These are phyloP conservation scores for Pseudanteris insignis DNA, from an alignment of 2,888 invertebrate genomes.

Conservation along the genomic window DNA sequence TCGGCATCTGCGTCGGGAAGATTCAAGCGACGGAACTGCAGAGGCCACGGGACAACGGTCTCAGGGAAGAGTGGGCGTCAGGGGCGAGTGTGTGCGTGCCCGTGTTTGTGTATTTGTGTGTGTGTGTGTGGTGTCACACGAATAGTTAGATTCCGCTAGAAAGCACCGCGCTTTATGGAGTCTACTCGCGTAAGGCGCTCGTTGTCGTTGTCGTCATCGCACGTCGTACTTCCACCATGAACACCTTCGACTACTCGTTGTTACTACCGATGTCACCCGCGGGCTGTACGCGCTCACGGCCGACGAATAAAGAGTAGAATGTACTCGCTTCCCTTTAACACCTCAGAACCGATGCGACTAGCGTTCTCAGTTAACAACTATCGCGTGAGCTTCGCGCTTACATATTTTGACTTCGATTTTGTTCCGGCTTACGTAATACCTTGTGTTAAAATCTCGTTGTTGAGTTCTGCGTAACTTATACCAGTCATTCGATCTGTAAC, in stretches of 20 bases:
- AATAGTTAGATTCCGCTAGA: constrained; percentile 40
- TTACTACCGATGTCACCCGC: constrained; percentile 40
- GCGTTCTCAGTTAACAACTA: constrained; percentile 24
- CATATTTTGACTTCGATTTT: constrained; percentile 25
- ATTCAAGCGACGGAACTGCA: constrained; percentile 47
- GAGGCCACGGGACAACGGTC: constrained; percentile 14
- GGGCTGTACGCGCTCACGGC: constrained; percentile 26
- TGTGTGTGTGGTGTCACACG: not conserved
- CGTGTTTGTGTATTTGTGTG: too few relatives aligned
- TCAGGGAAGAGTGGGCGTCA: constrained; percentile 2
- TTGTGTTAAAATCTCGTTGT: too few relatives aligned
- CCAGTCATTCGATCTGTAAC: too few relatives aligned
- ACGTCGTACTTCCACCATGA: constrained; percentile 33
- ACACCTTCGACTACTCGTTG: constrained; percentile 41
- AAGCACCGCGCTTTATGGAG: constrained; percentile 52
- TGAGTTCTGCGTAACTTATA: too few relatives aligned
- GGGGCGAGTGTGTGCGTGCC: constrained; percentile 3
- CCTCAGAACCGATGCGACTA: constrained; percentile 26
- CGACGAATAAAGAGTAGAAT: constrained; percentile 31
- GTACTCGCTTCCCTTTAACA: constrained; percentile 16
- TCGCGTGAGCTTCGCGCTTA: constrained; percentile 22
- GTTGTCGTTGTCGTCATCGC: constrained; percentile 44
- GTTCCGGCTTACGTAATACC: constrained; percentile 9
- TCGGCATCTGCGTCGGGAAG: constrained; percentile 52
- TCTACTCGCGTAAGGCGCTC: constrained; percentile 54